Evolutionary conservation across 2,797 vertebrate species (phyloP), one percentile per base, ranked within the genome.

Genomic region (Sebastes miniatus): DNA sequence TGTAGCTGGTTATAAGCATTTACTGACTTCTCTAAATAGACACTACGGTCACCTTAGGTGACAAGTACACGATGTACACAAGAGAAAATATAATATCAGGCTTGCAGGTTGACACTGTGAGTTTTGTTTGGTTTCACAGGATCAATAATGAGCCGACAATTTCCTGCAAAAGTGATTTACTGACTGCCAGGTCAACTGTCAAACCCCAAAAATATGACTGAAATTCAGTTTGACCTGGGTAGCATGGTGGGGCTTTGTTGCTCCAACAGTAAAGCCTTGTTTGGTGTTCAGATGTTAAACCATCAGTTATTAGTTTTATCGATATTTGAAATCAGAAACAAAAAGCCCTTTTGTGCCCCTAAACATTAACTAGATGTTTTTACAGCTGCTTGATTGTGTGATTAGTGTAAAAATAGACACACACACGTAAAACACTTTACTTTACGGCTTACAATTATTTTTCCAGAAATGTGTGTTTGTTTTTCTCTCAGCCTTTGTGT

Each of bases 401-500:
- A 77, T 83, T 69, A 69, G 57, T 36, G 69, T 54, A 32, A 67
- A 69, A 75, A 73, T 22, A 80, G 11, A 39, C 16, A 29, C 20
- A 22, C 65, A 31, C 22, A 84, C 20, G 1, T 32, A 56, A 61
- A 73, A 54, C 52, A 59, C 66, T 76, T 79, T 62, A 39, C 61
- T 71, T 75, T 56, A 77, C 71, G 69, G 62, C 54, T 70, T 31
- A 29, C 36, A 68, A 63, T 77, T 56, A 24, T 54, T 65, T 78
- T 43, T 78, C 58, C 65, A 77, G 11, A 73, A 75, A 77, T 68
- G 47, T 69, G 83, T 73, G 76, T 87, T 87, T 86, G 87, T 91
- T 90, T 89, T 85, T 27, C 77, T 83, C 65, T 66, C 63, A 25
- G 82, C 83, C 59, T 86, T 89, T 92, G 84, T 92, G 89, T 81